phyloP scores from a whole-genome alignment of 2,113 vertebrate species.

The Pao palembangensis region DNA sequence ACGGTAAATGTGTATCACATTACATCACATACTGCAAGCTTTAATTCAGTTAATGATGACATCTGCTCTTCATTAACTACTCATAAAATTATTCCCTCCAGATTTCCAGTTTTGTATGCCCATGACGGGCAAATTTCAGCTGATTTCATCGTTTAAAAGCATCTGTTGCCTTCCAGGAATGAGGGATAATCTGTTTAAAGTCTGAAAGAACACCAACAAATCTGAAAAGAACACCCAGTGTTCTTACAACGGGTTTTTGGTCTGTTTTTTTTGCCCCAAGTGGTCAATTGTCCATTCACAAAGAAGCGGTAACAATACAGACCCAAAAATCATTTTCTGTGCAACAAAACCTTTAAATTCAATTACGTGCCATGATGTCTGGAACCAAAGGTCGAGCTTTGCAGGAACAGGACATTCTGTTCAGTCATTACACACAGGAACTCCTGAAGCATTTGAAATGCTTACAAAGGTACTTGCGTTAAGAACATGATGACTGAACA shows the following conservation, averaged over 20 bases:
- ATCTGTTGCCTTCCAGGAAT: constrained; percentile 24
- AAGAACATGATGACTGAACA: constrained; percentile 54
- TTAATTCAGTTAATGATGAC: background rate
- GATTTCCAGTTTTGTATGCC: constrained; percentile 1
- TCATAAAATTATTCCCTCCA: background rate
- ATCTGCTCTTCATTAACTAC: background rate
- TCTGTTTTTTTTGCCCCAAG: constrained; percentile 23
- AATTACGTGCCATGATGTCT: constrained; percentile 2
- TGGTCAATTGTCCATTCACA: background rate
- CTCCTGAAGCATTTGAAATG: constrained; percentile 18
- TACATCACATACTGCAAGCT: background rate
- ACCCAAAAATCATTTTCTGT: background rate
- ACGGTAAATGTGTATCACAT: background rate
- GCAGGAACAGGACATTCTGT: constrained; percentile 1
- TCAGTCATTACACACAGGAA: background rate
- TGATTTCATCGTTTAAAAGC: constrained; percentile 33
- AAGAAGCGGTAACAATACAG: constrained; percentile 4
- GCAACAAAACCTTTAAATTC: background rate
- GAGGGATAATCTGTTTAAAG: constrained; percentile 60
- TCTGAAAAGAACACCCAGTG: constrained; percentile 22
- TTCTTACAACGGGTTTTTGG: constrained; percentile 39
- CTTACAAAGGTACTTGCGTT: constrained; percentile 7
- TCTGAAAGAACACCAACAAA: constrained; percentile 29
- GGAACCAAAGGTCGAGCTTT: constrained; percentile 24
- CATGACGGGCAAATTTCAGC: constrained; percentile 12